Conservation (phyloP, 2,888 invertebrate species). For the Cylindroiulus punctatus region DNA sequence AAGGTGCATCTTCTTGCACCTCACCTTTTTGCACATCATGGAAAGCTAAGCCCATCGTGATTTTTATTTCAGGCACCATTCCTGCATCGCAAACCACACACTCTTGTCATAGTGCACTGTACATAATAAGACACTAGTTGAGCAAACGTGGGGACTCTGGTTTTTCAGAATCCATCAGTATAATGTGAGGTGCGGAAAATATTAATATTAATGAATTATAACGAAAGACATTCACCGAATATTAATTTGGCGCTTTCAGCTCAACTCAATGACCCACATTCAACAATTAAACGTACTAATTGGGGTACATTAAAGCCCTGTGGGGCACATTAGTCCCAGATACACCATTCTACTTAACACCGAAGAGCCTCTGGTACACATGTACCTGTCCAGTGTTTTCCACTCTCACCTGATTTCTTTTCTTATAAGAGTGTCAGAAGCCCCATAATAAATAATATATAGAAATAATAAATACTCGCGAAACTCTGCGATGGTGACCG, state of each 20-base stretch:
- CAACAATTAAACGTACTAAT: conserved; percentile 2
- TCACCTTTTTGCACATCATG: neutral
- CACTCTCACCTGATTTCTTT: too few species aligned
- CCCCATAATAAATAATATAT: too few species aligned
- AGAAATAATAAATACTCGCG: too few species aligned
- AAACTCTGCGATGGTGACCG: too few species aligned
- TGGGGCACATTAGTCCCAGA: neutral
- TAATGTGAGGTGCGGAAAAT: neutral
- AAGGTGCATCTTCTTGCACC: neutral
- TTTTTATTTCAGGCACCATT: too few species aligned
- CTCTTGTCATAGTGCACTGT: too few species aligned
- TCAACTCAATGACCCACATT: neutral
- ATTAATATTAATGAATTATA: neutral
- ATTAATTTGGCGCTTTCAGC: neutral
- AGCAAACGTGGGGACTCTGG: neutral
- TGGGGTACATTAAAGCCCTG: conserved; percentile 12
- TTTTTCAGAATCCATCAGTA: neutral
- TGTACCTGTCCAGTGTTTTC: neutral
- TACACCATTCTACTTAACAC: neutral
- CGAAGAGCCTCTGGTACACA: neutral
- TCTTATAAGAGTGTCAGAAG: too few species aligned
- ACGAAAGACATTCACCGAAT: neutral
- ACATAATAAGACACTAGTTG: neutral
- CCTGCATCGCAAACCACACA: too few species aligned
- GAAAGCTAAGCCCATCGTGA: too few species aligned